Evolutionary conservation across 2,888 invertebrate genomes (phyloP), one percentile per base, ranked within the genome.

Genomic region (Congeria kusceri): DNA sequence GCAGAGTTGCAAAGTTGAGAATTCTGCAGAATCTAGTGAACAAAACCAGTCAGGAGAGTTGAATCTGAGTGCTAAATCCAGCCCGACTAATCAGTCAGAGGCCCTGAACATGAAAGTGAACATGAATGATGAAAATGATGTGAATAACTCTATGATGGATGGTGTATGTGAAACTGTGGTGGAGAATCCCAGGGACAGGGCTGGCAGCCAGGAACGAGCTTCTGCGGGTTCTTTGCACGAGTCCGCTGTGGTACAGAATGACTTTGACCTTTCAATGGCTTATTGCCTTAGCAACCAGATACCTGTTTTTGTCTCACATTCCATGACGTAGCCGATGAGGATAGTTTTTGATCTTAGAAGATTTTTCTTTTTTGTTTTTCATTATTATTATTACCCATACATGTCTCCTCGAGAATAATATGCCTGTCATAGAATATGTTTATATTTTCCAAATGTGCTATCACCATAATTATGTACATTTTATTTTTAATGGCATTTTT

Each of bases 91-190:
- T 65, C 82, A 82, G 75, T 67, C 67, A 66, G 77, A 82, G 44
- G 86, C 82, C 0, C 62, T 86, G 67, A 77, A 86, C 56, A 84
- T 85, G 79, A 80, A 80, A 71, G 62, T 75, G 53, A 75, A 76
- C 61, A 63, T 65, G 15, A 76, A 75, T 64, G 81, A 72, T 47
- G 68, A 74, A 32, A 39, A 25, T 44, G 32, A 18, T 32, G 75
- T 74, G 27, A 39, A 64, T 57, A 71, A 65, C 29, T 74, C 69
- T 18, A 62, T 67, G 18, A 72, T 57, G 32, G 71, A 49, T 32
- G 61, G 32, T 28, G 59, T 59, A 57, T 39, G 39, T 39, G 71
- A 80, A 39, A 61, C 75, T n/a, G 15, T 32, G 25, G 53, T 47
- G 27, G 46, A n/a, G 32, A 66, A 59, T 49, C 23, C 44, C 25